phyloP scores from a whole-genome alignment of 2,113 vertebrate species.

The Eptatretus burgeri region DNA sequence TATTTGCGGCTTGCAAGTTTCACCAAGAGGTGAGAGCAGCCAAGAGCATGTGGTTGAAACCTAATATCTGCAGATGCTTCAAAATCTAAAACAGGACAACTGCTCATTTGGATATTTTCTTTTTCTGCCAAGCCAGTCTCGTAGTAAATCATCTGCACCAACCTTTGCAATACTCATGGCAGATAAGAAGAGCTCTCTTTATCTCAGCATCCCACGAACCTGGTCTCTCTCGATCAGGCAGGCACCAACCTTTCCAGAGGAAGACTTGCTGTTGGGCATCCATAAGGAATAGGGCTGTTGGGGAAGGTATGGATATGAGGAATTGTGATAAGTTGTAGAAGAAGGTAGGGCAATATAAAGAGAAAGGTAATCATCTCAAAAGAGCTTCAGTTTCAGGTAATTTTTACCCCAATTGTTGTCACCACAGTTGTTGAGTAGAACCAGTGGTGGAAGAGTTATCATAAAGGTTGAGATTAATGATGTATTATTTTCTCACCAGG shows the following conservation, averaged over 20 bases:
- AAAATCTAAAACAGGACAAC: too few species aligned
- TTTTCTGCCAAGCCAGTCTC: too few species aligned
- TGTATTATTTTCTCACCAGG: constrained; percentile 16
- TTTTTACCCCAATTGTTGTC: neutral
- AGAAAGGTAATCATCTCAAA: neutral
- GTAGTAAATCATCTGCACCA: neutral
- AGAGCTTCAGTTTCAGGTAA: too few species aligned
- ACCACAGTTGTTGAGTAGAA: too few species aligned
- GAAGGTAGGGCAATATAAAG: neutral
- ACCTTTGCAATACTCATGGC: constrained; percentile 30
- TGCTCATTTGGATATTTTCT: too few species aligned
- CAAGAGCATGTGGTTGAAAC: too few species aligned
- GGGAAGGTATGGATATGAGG: neutral
- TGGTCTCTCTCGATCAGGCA: constrained; percentile 14
- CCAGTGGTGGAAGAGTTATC: neutral
- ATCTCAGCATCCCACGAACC: constrained; percentile 18
- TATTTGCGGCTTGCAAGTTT: too few species aligned
- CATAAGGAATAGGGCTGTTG: constrained; percentile 23
- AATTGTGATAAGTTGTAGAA: neutral
- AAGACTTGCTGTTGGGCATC: constrained; percentile 32
- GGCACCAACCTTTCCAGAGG: constrained; percentile 25
- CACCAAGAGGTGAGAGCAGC: too few species aligned
- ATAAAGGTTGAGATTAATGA: neutral
- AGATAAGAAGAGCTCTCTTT: constrained; percentile 25
- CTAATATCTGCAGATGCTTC: too few species aligned